Evolutionary conservation across 1,140 invertebrate species (phyloP).

Genomic region (Maniola jurtina): DNA sequence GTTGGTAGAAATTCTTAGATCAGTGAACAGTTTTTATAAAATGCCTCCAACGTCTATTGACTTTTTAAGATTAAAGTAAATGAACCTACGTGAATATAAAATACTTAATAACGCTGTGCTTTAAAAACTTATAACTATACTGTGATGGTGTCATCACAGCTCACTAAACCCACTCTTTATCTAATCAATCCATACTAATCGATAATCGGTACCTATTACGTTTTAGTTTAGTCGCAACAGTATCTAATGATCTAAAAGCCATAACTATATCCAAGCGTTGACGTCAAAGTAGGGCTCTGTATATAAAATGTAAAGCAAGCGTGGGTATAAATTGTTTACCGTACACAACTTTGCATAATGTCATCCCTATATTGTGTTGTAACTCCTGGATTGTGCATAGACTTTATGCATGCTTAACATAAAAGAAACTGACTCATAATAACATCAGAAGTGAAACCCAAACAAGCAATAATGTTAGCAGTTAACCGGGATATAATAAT

Average conservation of each 20-base stretch:
- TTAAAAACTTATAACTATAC: too few species aligned
- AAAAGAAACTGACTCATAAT: not conserved
- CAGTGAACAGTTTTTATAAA: too few species aligned
- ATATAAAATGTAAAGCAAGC: conserved; percentile 2
- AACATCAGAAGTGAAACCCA: not conserved
- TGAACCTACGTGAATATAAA: too few species aligned
- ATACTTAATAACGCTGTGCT: too few species aligned
- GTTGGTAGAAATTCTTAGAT: too few species aligned
- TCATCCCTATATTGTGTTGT: not conserved
- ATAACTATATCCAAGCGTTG: conserved; percentile 4
- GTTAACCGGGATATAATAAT: too few species aligned
- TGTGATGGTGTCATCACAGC: too few species aligned
- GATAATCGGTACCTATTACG: not conserved
- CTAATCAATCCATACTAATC: not conserved
- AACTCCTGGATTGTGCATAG: not conserved
- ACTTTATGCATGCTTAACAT: not conserved
- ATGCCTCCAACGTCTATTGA: too few species aligned
- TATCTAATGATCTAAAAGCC: not conserved
- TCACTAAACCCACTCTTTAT: not conserved
- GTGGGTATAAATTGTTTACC: conserved; percentile 18
- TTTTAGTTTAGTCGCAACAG: not conserved
- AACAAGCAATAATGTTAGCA: too few species aligned
- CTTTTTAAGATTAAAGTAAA: too few species aligned
- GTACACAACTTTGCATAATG: not conserved
- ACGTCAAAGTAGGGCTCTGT: conserved; percentile 18